Evolutionary conservation across 2,888 invertebrate species (phyloP), one percentile per base, ranked within the genome.

Genomic region (Netelia inedita): DNA sequence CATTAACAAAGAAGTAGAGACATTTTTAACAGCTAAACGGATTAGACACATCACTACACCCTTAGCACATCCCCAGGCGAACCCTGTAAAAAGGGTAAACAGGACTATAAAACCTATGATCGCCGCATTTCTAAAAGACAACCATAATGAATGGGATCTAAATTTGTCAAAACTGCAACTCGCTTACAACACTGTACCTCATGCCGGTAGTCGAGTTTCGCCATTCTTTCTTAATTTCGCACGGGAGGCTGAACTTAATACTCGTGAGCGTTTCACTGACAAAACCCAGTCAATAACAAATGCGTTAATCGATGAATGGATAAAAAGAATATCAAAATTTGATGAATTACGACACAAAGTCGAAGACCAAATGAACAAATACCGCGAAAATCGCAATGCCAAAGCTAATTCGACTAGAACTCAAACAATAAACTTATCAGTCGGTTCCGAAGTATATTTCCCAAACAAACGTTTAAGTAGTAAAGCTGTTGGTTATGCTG

Each of bases 121-220:
- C n/a, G 55, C 74, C 11, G 83, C 79, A 16, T 79, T 71, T 8
- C 61, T 83, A 0, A 76, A 55, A 6, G 43, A 72, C 8, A 69
- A 82, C 6, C 82, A 79, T 19, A 65, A 72, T 3, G 81, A 81
- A 63, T 85, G 85, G 85, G 81, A 82, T 35, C 57, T 69, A 10
- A 8, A 81, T 35, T 55, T 84, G 61, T 65, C 76, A 43, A 82
- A 82, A 19, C n/a, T 82, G 3, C 72, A 81, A 61, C 65, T 81
- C 55, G n/a, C n/a, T n/a, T n/a, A n/a, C n/a, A n/a, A n/a, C n/a
- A n/a, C n/a, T n/a, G n/a, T n/a, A n/a, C n/a, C 16, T n/a, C 55
- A 63, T 21, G 63, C 63, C 0, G 63, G 63, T 9, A 71, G 55
- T n/a, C 23, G 2, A 23, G n/a, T 71, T 9, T 57, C 71, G 6